Evolutionary conservation across 2,113 vertebrate genomes (phyloP).

Genomic region (Narcine bancroftii): DNA sequence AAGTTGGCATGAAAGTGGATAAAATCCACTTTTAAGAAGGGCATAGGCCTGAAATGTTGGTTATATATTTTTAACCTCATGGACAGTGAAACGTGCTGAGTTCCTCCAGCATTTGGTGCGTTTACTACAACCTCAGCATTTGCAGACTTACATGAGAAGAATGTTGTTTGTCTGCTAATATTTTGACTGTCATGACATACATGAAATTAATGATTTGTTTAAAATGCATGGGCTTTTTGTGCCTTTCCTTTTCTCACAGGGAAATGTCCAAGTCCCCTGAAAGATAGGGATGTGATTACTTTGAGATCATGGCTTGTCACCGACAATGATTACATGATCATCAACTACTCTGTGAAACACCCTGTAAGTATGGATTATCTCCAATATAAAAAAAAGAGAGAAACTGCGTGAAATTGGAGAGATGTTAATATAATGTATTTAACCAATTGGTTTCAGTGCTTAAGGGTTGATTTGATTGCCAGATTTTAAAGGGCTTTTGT

Average conservation of each 20-base stretch:
- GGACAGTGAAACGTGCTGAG: too few species aligned
- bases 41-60: too few species aligned
- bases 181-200: background rate
- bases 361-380: slow-evolving; percentile 46
- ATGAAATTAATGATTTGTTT: background rate
- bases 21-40: too few species aligned
- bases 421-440: background rate
- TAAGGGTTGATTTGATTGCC: background rate
- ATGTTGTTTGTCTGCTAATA: background rate
- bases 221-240: background rate
- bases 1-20: too few species aligned
- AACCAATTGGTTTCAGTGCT: background rate
- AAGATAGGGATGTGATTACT: slow-evolving; percentile 57
- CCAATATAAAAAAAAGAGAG: background rate
- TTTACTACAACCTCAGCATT: too few species aligned
- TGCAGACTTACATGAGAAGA: too few species aligned
- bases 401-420: background rate
- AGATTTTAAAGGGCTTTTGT: background rate
- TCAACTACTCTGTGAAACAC: slow-evolving; percentile 69
- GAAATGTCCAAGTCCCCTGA: slow-evolving; percentile 56
- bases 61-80: too few species aligned
- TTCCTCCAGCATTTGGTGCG: too few species aligned
- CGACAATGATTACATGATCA: slow-evolving; percentile 55
- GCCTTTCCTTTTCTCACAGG: slow-evolving; percentile 45
- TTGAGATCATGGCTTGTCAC: slow-evolving; percentile 58